Percentiles rank a stretch among this genome's conserved stretches.
These are phyloP conservation scores for Cyclargus thomasi DNA, from an alignment of 1,140 invertebrate species.

Conservation along the genomic window DNA sequence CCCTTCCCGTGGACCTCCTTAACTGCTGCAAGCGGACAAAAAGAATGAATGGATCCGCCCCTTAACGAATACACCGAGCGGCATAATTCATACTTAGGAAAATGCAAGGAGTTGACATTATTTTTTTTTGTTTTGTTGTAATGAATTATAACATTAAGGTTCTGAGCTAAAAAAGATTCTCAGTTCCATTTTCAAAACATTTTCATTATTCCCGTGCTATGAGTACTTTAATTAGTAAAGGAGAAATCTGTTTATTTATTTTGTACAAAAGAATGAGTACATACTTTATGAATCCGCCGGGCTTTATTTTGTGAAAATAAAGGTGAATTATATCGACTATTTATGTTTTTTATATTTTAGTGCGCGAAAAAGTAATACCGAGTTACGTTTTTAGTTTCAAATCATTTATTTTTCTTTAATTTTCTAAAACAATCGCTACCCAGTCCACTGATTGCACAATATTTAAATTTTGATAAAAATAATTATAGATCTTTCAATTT, in stretches of 20 bases:
- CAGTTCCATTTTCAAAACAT: constrained; percentile 14
- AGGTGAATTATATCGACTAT: not conserved
- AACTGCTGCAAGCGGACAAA: constrained; percentile 68
- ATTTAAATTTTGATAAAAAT: not conserved
- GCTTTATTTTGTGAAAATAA: constrained; percentile 4
- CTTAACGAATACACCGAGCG: constrained; percentile 72
- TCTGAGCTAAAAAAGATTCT: constrained; percentile 6
- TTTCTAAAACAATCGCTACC: not conserved
- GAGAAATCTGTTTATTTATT: constrained; percentile 13
- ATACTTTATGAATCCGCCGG: not conserved
- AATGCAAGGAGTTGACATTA: constrained; percentile 68
- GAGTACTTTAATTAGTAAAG: constrained; percentile 15
- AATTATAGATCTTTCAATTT: too few relatives aligned
- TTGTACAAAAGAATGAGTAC: constrained; percentile 7
- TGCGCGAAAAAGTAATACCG: not conserved
- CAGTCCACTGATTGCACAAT: constrained; percentile 6
- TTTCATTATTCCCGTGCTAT: constrained; percentile 16
- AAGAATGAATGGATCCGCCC: constrained; percentile 74
- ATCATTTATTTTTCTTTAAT: not conserved
- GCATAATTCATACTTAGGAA: constrained; percentile 73
- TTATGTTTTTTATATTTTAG: not conserved
- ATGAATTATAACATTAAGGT: constrained; percentile 15
- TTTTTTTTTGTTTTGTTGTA: constrained; percentile 35
- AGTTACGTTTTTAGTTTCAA: not conserved
- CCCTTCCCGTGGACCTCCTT: constrained; percentile 61